Evolutionary conservation across 2,113 vertebrate genomes (phyloP).

Genomic region (Eulacestoma nigropectus): DNA sequence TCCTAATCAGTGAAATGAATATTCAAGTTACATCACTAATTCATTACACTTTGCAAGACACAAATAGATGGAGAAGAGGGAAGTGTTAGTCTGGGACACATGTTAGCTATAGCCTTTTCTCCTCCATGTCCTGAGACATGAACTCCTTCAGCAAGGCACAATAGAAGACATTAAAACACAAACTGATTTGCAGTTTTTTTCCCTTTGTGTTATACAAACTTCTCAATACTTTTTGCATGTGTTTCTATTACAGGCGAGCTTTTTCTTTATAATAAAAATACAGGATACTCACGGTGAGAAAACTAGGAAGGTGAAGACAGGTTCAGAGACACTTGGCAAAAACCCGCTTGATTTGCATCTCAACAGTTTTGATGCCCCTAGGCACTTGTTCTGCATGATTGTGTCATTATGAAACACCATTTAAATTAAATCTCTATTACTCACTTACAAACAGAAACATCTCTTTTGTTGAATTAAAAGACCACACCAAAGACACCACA

Average conservation of each 20-base stretch:
- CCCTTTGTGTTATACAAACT: background rate
- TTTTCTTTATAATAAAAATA: background rate
- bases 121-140: background rate
- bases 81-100: background rate
- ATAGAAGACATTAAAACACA: background rate
- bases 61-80: background rate
- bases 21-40: background rate
- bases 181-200: background rate
- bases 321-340: background rate
- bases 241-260: background rate
- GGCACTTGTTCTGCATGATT: background rate
- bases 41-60: background rate
- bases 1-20: background rate
- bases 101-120: background rate
- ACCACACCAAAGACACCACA: background rate
- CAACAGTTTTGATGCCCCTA: background rate
- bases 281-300: background rate
- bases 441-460: background rate
- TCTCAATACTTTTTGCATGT: background rate
- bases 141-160: background rate
- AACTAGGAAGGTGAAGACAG: background rate
- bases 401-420: background rate
- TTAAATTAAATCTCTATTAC: background rate
- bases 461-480: background rate
- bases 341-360: background rate